phyloP scores from a whole-genome alignment of 2,113 vertebrate genomes.

The Riparia riparia region DNA sequence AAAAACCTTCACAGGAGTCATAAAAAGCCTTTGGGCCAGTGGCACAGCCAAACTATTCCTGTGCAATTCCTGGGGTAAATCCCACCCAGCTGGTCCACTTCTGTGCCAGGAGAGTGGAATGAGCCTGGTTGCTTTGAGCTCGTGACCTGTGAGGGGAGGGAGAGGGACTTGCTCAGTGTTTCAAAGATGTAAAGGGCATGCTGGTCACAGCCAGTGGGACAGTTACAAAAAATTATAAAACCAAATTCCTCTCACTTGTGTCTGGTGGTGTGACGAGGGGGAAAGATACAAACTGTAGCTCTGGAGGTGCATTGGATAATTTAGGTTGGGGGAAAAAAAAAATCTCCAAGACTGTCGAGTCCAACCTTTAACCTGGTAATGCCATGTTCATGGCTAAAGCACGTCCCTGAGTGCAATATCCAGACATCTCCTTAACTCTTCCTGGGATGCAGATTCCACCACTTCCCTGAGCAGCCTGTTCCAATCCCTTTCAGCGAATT shows the following conservation, averaged over 20 bases:
- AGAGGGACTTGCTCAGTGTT: not conserved
- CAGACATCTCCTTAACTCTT: not conserved
- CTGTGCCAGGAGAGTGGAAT: not conserved
- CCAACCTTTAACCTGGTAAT: fast-evolving
- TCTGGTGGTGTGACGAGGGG: not conserved
- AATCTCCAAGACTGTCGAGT: fast-evolving
- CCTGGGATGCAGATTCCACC: not conserved
- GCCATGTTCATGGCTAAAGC: fast-evolving
- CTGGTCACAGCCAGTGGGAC: not conserved
- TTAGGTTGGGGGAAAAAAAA: not conserved
- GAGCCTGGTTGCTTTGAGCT: not conserved
- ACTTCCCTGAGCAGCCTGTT: not conserved
- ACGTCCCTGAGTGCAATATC: not conserved
- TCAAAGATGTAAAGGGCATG: not conserved
- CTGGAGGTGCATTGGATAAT: not conserved
- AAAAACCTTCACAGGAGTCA: not conserved
- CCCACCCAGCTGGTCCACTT: not conserved
- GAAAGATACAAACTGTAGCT: not conserved
- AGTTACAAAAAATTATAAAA: not conserved
- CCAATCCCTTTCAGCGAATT: not conserved
- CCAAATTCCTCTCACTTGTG: not conserved
- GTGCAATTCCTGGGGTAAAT: not conserved
- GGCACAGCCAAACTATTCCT: not conserved
- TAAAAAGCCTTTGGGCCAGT: not conserved
- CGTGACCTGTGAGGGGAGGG: not conserved